phyloP scores from a whole-genome alignment of 2,888 invertebrate species.

The Psylliodes chrysocephalus region DNA sequence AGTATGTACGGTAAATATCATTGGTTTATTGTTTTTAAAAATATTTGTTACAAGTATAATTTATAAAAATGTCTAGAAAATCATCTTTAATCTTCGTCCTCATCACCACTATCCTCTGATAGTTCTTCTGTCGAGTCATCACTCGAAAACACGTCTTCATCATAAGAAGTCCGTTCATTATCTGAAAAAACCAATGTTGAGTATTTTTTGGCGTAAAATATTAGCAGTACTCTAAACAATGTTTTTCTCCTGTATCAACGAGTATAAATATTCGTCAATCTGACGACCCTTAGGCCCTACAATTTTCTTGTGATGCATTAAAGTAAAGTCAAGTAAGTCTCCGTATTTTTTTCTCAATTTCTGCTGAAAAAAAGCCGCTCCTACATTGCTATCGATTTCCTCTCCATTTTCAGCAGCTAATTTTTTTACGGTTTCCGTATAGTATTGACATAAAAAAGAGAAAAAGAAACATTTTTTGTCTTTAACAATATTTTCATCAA shows the following conservation, averaged over 20 bases:
- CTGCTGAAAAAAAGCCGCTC: neutral
- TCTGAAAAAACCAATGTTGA: too few relatives aligned
- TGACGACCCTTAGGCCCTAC: neutral
- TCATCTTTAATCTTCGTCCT: too few relatives aligned
- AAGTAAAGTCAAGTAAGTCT: neutral
- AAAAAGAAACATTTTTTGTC: neutral
- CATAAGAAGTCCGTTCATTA: too few relatives aligned
- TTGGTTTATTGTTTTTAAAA: too few relatives aligned
- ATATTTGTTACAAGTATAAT: too few relatives aligned
- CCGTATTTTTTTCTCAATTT: conserved; percentile 1
- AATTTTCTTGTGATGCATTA: conserved; percentile 10
- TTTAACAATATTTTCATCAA: conserved; percentile 8
- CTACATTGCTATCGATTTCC: neutral
- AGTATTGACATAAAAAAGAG: conserved; percentile 3
- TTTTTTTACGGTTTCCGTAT: neutral
- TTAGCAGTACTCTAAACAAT: neutral
- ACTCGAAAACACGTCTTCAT: too few relatives aligned
- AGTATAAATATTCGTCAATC: conserved; percentile 1
- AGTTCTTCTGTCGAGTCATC: too few relatives aligned
- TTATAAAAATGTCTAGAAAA: too few relatives aligned
- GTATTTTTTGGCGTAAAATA: conserved; percentile 12
- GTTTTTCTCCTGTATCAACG: neutral
- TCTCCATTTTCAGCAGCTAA: neutral
- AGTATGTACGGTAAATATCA: too few relatives aligned
- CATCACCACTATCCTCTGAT: too few relatives aligned